Base-by-base conservation (phyloP, 2,113 vertebrate genomes). In the Asarcornis scutulata region DNA sequence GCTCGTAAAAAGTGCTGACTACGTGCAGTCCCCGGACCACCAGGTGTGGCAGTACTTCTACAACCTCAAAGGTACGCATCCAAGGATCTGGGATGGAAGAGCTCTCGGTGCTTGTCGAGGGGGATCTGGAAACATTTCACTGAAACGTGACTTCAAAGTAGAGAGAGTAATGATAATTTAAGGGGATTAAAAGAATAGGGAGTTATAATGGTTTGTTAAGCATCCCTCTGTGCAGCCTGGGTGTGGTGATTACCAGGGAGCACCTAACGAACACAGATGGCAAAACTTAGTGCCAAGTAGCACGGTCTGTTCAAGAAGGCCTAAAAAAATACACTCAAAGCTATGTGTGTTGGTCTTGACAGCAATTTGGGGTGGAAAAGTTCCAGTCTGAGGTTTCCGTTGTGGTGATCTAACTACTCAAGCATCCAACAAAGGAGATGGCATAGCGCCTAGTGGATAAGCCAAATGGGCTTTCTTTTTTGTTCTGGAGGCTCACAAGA, bases 21-120 rank as follows among this genome's bases (percentile, higher is more conserved):
- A 98, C 0, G 26, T 58, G 7, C 97, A 98, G 59, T 98, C 97
- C 44, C 92, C 92, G 1, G 96, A 96, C 20, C 79, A 5, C 17
- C 80, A 94, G 1, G 97, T 98, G 4, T 98, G 97, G 97, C 94
- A 48, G 48, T 98, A 97, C 66, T 98, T 98, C 88, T 98, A 96
- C 75, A 48, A 98, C 58, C 96, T 98, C 77, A 97, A 97, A 98
- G 97, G 97, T 98, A 96, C 2, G 4, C 29, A 5, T 4, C 8
- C 2, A 9, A 26, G 13, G 53, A 11, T 32, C 48, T 9, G 11
- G 14, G 23, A 4, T 11, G 23, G 2, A 7, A 8, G 42, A 42
- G 44, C 12, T 17, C 38, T 32, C 31, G 0, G 11, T 22, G 22
- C 25, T 48, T 36, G 27, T 4, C 11, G 44, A 21, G 27, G 6